A percentile compares a stretch with the other conserved stretches of the same genome.
Evolutionary conservation across 2,113 vertebrate species (phyloP).

Genomic region (Pachycephala philippinensis): DNA sequence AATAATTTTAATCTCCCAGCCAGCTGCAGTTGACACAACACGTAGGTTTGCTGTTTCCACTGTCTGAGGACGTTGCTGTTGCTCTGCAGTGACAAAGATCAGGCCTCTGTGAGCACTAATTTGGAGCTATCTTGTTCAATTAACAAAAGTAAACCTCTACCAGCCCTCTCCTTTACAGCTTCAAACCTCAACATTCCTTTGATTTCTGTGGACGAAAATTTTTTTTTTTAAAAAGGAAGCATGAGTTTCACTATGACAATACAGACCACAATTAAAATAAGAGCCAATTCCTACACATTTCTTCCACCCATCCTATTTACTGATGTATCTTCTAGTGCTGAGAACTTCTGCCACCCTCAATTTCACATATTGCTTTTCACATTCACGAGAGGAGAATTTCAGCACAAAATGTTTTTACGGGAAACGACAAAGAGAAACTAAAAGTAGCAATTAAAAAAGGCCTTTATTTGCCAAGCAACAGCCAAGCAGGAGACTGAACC

Average conservation of each 20-base stretch:
- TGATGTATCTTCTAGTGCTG: background rate
- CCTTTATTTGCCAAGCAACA: background rate
- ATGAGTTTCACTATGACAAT: background rate
- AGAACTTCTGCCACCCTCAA: background rate
- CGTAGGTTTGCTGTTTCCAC: background rate
- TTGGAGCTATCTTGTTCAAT: background rate
- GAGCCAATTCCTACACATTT: background rate
- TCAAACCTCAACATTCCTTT: background rate
- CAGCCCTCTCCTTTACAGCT: background rate
- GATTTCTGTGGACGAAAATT: background rate
- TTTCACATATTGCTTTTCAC: background rate
- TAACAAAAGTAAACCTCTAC: background rate
- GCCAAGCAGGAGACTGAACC: background rate
- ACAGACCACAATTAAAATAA: background rate
- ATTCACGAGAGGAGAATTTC: background rate
- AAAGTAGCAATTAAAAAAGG: background rate
- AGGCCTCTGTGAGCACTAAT: background rate
- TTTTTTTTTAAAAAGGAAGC: fast-evolving
- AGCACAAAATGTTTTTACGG: background rate
- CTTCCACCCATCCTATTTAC: background rate
- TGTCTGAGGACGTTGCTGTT: fast-evolving
- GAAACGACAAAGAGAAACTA: background rate
- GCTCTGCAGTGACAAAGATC: background rate
- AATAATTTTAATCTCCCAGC: background rate
- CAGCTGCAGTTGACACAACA: background rate